Percentiles rank a stretch among this genome's conserved stretches.
These are phyloP conservation scores for Stegostoma tigrinum DNA, from an alignment of 2,113 vertebrate species.

Conservation along the genomic window DNA sequence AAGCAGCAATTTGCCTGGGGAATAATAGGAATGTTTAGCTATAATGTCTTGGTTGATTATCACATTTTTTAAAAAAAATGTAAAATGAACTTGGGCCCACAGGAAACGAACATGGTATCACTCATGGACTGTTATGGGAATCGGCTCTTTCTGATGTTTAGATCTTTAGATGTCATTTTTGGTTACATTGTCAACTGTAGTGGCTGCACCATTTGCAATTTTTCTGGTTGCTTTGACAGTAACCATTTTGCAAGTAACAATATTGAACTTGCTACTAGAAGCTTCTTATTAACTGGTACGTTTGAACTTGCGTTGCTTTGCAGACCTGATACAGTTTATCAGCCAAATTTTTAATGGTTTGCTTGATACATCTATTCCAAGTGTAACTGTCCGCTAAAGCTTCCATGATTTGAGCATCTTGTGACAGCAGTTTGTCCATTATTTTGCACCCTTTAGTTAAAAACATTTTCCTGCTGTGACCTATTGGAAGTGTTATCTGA, in stretches of 20 bases:
- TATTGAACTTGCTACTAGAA: background rate
- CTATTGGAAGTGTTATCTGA: background rate
- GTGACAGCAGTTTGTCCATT: background rate
- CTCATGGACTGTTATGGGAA: background rate
- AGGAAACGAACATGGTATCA: background rate
- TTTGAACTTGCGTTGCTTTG: background rate
- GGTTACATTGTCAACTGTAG: background rate
- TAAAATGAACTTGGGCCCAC: background rate
- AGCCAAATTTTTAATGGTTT: background rate
- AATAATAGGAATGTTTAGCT: constrained; percentile 4
- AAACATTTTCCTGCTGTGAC: background rate
- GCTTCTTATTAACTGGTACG: background rate
- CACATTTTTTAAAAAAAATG: background rate
- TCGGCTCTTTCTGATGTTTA: background rate
- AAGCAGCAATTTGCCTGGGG: constrained; percentile 9
- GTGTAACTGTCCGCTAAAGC: background rate
- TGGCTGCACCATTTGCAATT: background rate
- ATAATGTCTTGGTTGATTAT: background rate
- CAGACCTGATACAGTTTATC: background rate
- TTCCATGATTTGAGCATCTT: background rate
- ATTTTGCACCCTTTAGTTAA: background rate
- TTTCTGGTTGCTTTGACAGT: background rate
- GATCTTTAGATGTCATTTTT: background rate
- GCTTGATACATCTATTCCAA: background rate
- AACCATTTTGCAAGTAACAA: background rate